A percentile compares a stretch with the other conserved stretches of the same genome.
These are phyloP conservation scores for Peucedramus taeniatus DNA, from an alignment of 2,113 vertebrate species.

Conservation along the genomic window DNA sequence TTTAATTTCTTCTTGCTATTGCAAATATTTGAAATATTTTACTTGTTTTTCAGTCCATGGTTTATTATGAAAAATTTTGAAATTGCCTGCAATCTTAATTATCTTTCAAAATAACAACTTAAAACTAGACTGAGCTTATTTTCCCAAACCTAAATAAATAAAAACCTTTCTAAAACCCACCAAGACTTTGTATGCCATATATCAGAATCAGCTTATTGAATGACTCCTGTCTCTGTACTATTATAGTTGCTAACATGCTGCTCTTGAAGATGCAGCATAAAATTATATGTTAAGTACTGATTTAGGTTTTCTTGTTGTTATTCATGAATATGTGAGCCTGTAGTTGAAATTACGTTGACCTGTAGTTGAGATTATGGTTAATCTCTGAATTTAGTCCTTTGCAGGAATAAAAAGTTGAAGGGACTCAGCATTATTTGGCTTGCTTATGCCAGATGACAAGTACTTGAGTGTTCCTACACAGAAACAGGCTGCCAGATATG, in stretches of 20 bases:
- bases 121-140: background rate
- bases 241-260: background rate
- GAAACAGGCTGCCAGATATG: background rate
- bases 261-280: background rate
- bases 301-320: background rate
- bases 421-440: background rate
- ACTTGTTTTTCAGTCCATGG: background rate
- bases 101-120: background rate
- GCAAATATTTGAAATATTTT: background rate
- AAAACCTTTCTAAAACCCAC: background rate
- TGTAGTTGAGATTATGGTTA: background rate
- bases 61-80: background rate
- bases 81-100: background rate
- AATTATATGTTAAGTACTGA: background rate
- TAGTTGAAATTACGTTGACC: too few relatives aligned
- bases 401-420: background rate
- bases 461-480: background rate
- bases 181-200: background rate
- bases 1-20: background rate
- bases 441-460: background rate
- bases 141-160: background rate
- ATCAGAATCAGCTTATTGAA: background rate
- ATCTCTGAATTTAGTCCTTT: conserved; percentile 10
- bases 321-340: background rate
- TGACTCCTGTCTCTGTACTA: background rate